Evolutionary conservation across 2,113 vertebrate species (phyloP).

Genomic region (Thomomys bottae): DNA sequence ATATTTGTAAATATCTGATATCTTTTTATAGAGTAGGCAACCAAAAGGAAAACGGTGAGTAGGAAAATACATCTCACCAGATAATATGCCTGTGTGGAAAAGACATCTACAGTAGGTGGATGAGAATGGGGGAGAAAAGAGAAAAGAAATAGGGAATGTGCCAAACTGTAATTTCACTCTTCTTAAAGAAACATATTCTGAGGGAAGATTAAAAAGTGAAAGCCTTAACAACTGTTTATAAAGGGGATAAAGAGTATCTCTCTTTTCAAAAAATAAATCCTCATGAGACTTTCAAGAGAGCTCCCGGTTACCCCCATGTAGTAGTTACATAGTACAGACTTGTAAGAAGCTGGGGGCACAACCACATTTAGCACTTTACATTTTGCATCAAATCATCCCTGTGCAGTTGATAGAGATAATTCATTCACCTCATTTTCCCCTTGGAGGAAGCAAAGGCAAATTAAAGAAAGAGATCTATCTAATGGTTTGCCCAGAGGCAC

Average conservation of each 20-base stretch:
- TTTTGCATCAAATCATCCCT: constrained; percentile 11
- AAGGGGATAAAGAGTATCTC: background rate
- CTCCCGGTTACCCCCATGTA: constrained; percentile 3
- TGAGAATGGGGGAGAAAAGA: background rate
- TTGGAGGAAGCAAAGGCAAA: constrained; percentile 58
- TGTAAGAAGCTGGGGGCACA: constrained; percentile 50
- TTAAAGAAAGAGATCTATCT: constrained; percentile 51
- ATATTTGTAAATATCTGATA: background rate
- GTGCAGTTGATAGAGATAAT: constrained; percentile 8
- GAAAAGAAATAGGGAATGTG: background rate
- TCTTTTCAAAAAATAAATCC: constrained; percentile 29
- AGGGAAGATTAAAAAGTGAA: constrained; percentile 11
- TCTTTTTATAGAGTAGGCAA: background rate
- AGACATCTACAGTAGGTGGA: background rate
- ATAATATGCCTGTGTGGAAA: background rate
- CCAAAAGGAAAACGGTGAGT: background rate
- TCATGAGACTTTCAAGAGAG: background rate
- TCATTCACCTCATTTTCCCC: constrained; percentile 56
- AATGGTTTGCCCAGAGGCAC: constrained; percentile 45
- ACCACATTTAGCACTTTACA: constrained; percentile 23
- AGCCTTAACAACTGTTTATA: background rate
- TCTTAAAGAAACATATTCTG: constrained; percentile 9
- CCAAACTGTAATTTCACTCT: background rate
- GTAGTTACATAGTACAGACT: constrained; percentile 2
- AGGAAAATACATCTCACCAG: constrained; percentile 12